A percentile compares a stretch with the other conserved stretches of the same genome.
These are phyloP conservation scores for Fratercula arctica DNA, from an alignment of 2,797 vertebrate species.

Conservation along the genomic window DNA sequence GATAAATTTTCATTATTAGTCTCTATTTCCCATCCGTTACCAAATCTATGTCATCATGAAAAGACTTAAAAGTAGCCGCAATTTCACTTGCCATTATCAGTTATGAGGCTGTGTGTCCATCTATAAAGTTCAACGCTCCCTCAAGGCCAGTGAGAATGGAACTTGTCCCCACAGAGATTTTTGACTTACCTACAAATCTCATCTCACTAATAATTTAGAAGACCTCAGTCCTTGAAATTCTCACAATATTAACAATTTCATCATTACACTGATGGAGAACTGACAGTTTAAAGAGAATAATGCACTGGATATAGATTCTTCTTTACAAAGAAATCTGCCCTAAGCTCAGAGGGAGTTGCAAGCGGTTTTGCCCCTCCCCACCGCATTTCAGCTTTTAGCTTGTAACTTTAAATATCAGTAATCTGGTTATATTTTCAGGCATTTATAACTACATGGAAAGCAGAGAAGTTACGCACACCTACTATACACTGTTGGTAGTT, in stretches of 20 bases:
- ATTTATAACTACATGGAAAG: background rate
- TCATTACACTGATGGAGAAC: background rate
- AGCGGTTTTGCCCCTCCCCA: background rate
- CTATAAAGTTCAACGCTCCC: background rate
- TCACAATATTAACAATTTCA: background rate
- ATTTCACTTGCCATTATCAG: background rate
- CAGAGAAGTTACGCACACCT: background rate
- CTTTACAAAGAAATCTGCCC: background rate
- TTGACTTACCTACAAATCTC: background rate
- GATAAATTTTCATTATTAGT: slow-evolving; percentile 13
- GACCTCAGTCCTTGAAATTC: background rate
- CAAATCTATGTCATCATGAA: background rate
- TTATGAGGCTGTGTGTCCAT: background rate
- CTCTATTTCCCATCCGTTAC: background rate
- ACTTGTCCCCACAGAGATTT: background rate
- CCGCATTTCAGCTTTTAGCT: accelerated
- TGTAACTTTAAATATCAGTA: background rate
- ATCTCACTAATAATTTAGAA: background rate
- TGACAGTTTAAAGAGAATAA: background rate
- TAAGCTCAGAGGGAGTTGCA: background rate
- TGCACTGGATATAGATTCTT: background rate
- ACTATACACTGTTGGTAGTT: background rate
- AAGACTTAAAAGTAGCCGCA: background rate
- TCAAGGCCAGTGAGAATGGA: background rate
- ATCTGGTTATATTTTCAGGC: background rate